phyloP scores from a whole-genome alignment of 1,140 invertebrate species.

The Polypedilum vanderplanki region DNA sequence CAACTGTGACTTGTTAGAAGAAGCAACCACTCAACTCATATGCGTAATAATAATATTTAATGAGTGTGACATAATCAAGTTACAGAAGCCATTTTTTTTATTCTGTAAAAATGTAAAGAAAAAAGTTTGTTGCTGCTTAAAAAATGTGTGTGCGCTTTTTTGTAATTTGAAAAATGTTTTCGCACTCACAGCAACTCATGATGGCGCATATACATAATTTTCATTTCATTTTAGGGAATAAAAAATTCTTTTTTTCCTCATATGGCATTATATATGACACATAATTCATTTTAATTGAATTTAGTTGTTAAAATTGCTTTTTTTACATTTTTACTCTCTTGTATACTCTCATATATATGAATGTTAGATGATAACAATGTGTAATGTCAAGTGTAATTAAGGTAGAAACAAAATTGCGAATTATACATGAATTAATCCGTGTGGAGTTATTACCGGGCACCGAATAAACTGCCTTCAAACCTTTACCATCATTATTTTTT shows the following conservation, averaged over 20 bases:
- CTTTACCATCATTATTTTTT: no score
- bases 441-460: no score
- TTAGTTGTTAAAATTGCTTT: constrained; percentile 28
- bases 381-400: constrained; percentile 26
- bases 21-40: not conserved
- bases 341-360: not conserved
- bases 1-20: not conserved
- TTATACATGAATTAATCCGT: not conserved
- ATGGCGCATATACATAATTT: not conserved
- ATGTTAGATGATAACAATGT: constrained; percentile 16
- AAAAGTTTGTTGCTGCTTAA: not conserved
- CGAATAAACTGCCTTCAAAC: no score
- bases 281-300: constrained; percentile 29
- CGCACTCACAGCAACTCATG: not conserved
- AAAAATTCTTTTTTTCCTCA: not conserved
- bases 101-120: not conserved
- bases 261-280: constrained; percentile 21
- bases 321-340: not conserved
- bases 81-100: constrained; percentile 9
- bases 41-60: not conserved
- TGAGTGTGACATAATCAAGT: constrained; percentile 12
- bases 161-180: not conserved
- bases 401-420: constrained; percentile 10
- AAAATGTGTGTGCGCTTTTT: constrained; percentile 15
- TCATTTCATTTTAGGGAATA: not conserved